Evolutionary conservation across 2,113 vertebrate species (phyloP).

Genomic region (Brachyistius frenatus): DNA sequence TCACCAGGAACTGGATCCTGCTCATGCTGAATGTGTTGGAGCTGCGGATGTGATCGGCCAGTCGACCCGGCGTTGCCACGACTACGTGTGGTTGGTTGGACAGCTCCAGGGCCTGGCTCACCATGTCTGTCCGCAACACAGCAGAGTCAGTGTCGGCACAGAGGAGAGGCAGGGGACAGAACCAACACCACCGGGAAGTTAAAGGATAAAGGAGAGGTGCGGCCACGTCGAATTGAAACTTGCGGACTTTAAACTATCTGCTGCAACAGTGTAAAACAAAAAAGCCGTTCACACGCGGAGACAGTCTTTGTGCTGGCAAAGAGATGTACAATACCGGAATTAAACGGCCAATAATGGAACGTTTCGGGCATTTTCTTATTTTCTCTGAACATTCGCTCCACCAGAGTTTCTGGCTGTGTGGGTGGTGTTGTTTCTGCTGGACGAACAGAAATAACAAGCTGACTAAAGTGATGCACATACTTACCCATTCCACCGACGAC

Average conservation of each 20-base stretch:
- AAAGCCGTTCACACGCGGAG: too few relatives aligned
- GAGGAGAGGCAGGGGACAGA: background rate
- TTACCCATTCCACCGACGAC: constrained; percentile 95
- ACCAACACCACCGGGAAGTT: background rate
- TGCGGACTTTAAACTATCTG: background rate
- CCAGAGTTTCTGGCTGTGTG: background rate
- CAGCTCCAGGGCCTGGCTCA: constrained; percentile 90
- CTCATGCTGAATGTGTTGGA: constrained; percentile 91
- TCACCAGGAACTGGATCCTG: constrained; percentile 90
- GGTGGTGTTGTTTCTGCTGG: background rate
- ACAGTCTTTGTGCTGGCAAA: too few relatives aligned
- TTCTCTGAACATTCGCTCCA: background rate
- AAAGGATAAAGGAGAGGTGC: background rate
- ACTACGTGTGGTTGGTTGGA: constrained; percentile 93
- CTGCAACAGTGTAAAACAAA: background rate
- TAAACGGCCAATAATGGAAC: too few relatives aligned
- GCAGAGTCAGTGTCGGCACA: background rate
- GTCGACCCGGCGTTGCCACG: constrained; percentile 91
- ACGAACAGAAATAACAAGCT: background rate
- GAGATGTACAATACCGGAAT: too few relatives aligned
- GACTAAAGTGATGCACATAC: background rate
- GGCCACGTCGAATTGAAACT: too few relatives aligned
- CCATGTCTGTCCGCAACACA: constrained; percentile 87
- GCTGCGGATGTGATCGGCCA: constrained; percentile 95
- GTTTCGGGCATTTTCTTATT: too few relatives aligned